phyloP scores from a whole-genome alignment of 2,113 vertebrate genomes.

The Cottus gobio region DNA sequence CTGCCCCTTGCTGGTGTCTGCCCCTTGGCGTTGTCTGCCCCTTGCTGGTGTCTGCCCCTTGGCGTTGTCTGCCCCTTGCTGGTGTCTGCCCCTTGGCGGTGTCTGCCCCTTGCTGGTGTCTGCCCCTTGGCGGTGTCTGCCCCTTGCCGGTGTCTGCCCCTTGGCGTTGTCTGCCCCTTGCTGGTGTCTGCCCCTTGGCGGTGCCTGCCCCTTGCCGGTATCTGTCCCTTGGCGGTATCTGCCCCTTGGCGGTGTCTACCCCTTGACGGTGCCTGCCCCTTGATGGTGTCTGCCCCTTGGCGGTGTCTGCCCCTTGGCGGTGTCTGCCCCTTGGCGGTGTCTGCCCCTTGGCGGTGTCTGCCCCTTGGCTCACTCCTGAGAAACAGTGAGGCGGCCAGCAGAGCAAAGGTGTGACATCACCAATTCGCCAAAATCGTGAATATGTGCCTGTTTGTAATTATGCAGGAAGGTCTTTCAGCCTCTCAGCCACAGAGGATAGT shows the following conservation, averaged over 20 bases:
- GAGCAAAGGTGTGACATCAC: constrained; percentile 66
- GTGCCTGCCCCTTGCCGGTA: no score
- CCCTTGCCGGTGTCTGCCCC: constrained; percentile 44
- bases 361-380: constrained; percentile 68
- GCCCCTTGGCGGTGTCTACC: constrained; percentile 65
- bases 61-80: no score
- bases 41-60: constrained; percentile 50
- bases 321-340: constrained; percentile 57
- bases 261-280: constrained; percentile 47
- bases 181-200: constrained; percentile 58
- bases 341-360: constrained; percentile 44
- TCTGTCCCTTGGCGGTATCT: constrained; percentile 59
- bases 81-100: constrained; percentile 58
- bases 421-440: constrained; percentile 66
- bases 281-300: no score
- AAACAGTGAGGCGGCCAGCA: constrained; percentile 41
- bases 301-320: constrained; percentile 56
- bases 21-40: constrained; percentile 67
- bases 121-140: constrained; percentile 66
- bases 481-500: constrained; percentile 49
- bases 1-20: constrained; percentile 56
- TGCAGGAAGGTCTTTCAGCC: constrained; percentile 57
- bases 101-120: no score
- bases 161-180: no score
- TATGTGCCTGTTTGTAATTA: constrained; percentile 70